Percentiles rank a stretch among this genome's conserved stretches.
Conservation (phyloP, 2,888 invertebrate species). For the Hyalella azteca region DNA sequence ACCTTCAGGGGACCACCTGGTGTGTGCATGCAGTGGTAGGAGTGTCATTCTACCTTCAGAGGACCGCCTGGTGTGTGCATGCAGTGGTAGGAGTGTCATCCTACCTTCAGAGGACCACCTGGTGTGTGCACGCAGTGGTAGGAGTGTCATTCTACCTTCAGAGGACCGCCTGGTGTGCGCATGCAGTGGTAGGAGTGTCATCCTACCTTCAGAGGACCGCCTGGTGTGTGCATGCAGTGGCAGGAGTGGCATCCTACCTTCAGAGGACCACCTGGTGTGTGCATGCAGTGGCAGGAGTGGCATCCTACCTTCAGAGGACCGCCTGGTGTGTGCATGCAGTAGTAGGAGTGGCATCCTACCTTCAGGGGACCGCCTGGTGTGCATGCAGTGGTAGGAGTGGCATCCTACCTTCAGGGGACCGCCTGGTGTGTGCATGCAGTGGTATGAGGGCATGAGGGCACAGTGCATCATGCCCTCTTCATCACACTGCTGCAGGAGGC, state of each 20-base stretch:
- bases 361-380: no score
- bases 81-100: constrained; percentile 78
- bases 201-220: constrained; percentile 93
- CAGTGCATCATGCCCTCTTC: constrained; percentile 86
- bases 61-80: constrained; percentile 99
- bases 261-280: constrained; percentile 97
- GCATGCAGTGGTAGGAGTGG: no score
- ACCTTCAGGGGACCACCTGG: neutral
- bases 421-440: constrained; percentile 97
- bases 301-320: constrained; percentile 65
- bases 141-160: neutral
- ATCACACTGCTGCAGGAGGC: constrained; percentile 89
- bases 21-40: neutral
- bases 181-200: constrained; percentile 69
- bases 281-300: constrained; percentile 93
- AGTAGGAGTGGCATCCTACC: neutral
- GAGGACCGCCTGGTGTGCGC: neutral
- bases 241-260: constrained; percentile 95
- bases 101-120: neutral
- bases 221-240: constrained; percentile 97
- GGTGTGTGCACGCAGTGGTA: constrained; percentile 88
- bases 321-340: neutral
- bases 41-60: constrained; percentile 72
- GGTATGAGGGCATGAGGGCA: constrained; percentile 88
- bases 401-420: constrained; percentile 95